Evolutionary conservation across 92 coral and sea anemone genomes (phyloP), one percentile per base, ranked within the genome.

Genomic region (Micromussa lordhowensis): DNA sequence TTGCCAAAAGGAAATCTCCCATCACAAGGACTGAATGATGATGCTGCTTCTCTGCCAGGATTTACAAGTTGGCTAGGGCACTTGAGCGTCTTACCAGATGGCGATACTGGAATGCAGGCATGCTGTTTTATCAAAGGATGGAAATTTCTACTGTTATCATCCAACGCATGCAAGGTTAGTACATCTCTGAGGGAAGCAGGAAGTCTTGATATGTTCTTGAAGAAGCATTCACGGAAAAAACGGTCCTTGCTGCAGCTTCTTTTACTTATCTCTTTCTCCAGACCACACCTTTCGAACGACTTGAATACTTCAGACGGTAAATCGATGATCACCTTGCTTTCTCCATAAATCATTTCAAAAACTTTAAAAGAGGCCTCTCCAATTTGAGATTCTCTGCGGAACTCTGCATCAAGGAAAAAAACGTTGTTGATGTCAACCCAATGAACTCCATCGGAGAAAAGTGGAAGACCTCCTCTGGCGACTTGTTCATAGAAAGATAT

Each of bases 21-120:
- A 83, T 96, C 98, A 29, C 84, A 88, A 70, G 92, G 82, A 21
- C 31, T 54, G 68, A 82, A 96, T 77, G 94, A 88, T 5, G 77
- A 63, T 1, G 91, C 91, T 26, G 92, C 93, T 58, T 86, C 88
- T 24, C 86, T 86, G 26, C 26, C 21, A 3, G 99, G 97, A 61
- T 88, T 68, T 68, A 96, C 84, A 15, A 96, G 91, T 12, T 90
- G 92, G 12, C 84, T 53, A 7, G 98, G 99, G n/a, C 59, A 38
- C 75, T 88, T 92, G 8, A 96, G 93, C 5, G 51, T 57, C 10
- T 85, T 29, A 53, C 98, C 99, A 57, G 74, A 28, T 24, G 98
- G 92, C 36, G 98, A 85, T 76, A 85, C 89, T 11, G 98, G 96
- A 63, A 96, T 93, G 61, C 99, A 96, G 9, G 89, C 85, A 58